These are phyloP conservation scores for Oncorhynchus masou DNA, from an alignment of 2,113 vertebrate species.

Conservation along the genomic window DNA sequence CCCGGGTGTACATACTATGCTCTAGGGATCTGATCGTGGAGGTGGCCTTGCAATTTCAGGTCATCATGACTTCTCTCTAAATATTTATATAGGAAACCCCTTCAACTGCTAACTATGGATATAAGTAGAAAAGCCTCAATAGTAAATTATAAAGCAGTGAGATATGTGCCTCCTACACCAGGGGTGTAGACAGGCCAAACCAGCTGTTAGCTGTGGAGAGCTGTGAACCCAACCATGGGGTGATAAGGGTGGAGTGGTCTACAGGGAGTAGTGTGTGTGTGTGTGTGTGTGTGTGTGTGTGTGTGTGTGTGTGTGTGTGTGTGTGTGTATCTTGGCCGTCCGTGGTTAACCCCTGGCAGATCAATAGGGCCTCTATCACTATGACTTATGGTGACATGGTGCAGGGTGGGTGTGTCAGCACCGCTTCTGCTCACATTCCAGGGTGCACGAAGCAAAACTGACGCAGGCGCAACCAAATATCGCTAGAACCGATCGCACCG, in stretches of 20 bases:
- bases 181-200: background rate
- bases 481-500: conserved; percentile 5
- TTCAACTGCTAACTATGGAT: conserved; percentile 28
- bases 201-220: background rate
- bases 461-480: background rate
- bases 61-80: conserved; percentile 26
- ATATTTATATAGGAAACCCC: conserved; percentile 46
- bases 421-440: conserved; percentile 36
- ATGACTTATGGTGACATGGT: conserved; percentile 10
- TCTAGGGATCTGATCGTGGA: background rate
- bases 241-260: conserved; percentile 19
- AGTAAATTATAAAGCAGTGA: conserved; percentile 42
- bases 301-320: conserved; percentile 51
- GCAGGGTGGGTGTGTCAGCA: background rate
- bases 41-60: background rate
- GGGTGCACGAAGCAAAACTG: conserved; percentile 41
- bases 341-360: conserved; percentile 50
- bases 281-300: conserved; percentile 51
- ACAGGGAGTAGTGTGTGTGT: conserved; percentile 45
- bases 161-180: conserved; percentile 21
- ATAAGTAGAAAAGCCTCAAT: conserved; percentile 26
- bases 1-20: background rate
- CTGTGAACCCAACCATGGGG: background rate
- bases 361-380: conserved; percentile 20
- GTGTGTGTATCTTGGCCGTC: conserved; percentile 50